Conservation (phyloP, 2,888 invertebrate genomes). For the Amblyjoppa proteus region DNA sequence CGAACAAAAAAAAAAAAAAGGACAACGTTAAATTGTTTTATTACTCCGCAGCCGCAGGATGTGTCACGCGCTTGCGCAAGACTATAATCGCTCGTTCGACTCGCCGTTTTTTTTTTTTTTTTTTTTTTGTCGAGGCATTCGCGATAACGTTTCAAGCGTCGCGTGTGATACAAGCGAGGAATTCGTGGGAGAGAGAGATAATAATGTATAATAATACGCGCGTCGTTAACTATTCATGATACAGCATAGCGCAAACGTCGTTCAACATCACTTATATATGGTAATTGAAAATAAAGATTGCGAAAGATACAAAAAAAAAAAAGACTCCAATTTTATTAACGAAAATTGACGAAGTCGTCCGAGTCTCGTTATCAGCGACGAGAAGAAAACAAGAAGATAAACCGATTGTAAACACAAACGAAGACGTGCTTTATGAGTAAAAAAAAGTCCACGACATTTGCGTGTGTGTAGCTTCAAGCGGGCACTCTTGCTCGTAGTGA, state of each 20-base stretch:
- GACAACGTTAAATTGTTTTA: constrained; percentile 51
- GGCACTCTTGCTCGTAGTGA: constrained; percentile 79
- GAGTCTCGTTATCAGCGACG: constrained; percentile 33
- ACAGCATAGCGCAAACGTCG: constrained; percentile 64
- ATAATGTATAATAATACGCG: constrained; percentile 56
- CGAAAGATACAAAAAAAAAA: constrained; percentile 18
- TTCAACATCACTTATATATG: constrained; percentile 49
- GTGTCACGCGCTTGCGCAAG: constrained; percentile 38
- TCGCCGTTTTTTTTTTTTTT: constrained; percentile 12
- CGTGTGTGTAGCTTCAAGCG: constrained; percentile 78
- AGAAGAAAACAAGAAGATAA: constrained; percentile 23
- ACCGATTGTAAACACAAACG: constrained; percentile 31
- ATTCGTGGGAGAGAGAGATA: constrained; percentile 41
- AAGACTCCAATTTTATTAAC: constrained; percentile 35
- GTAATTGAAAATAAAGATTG: constrained; percentile 38
- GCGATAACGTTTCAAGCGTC: constrained; percentile 49
- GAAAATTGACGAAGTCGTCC: constrained; percentile 37
- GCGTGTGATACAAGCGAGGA: constrained; percentile 41
- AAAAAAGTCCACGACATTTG: constrained; percentile 72
- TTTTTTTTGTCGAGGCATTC: constrained; percentile 38
- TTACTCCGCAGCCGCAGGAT: constrained; percentile 50
- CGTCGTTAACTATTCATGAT: constrained; percentile 59
- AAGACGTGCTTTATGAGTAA: constrained; percentile 62
- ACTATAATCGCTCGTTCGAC: constrained; percentile 49
- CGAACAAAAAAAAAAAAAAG: constrained; percentile 52